These are phyloP conservation scores for Pardalotus punctatus DNA, from an alignment of 2,113 vertebrate genomes.

Conservation along the genomic window DNA sequence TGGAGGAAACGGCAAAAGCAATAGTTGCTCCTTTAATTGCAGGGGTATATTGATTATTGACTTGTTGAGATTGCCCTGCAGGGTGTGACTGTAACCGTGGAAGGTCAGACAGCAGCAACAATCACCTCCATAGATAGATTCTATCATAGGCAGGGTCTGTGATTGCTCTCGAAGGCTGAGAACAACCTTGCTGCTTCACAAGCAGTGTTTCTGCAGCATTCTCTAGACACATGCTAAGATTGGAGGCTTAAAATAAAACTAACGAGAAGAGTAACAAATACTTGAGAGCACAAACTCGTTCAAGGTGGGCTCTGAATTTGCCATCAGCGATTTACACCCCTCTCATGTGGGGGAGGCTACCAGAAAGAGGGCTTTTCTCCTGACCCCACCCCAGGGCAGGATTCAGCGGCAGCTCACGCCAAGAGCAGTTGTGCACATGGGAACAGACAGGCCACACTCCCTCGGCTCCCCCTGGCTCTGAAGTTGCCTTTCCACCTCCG, in stretches of 20 bases:
- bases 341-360: not conserved
- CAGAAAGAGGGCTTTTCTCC: not conserved
- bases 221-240: not conserved
- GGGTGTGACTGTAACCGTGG: not conserved
- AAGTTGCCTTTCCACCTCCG: not conserved
- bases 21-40: not conserved
- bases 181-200: not conserved
- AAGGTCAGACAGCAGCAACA: not conserved
- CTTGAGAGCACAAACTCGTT: not conserved
- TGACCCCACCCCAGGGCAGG: fast-evolving
- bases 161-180: not conserved
- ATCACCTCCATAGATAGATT: not conserved
- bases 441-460: not conserved
- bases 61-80: not conserved
- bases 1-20: not conserved
- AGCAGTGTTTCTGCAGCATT: not conserved
- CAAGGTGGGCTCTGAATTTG: not conserved
- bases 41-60: not conserved
- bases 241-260: not conserved
- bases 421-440: not conserved
- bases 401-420: not conserved
- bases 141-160: not conserved
- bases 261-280: not conserved
- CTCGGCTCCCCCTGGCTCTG: not conserved
- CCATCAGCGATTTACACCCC: not conserved